A percentile compares a stretch with the other conserved stretches of the same genome.
phyloP scores from a whole-genome alignment of 2,113 vertebrate genomes.

The Pseudopodoces humilis region DNA sequence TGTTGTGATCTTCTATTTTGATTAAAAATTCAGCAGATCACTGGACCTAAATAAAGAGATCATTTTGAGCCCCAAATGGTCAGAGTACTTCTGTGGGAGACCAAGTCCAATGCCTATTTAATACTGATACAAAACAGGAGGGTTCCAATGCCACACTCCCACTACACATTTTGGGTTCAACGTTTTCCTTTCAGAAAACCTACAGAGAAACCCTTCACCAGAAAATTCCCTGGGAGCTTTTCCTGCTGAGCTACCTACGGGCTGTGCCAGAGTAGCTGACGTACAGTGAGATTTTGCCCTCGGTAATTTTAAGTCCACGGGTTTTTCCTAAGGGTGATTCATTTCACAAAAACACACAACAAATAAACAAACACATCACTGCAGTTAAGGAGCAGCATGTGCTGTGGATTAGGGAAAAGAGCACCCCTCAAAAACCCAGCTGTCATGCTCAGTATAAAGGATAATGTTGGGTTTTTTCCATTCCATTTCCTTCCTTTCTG shows the following conservation, averaged over 20 bases:
- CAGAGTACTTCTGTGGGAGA: background rate
- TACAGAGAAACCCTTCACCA: background rate
- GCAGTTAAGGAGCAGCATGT: constrained; percentile 55
- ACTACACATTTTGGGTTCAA: background rate
- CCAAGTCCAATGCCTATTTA: background rate
- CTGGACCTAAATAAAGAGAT: background rate
- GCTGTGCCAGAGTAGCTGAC: constrained; percentile 50
- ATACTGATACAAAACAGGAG: background rate
- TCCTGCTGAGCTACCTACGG: background rate
- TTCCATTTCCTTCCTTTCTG: constrained; percentile 18
- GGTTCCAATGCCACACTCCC: background rate
- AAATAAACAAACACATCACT: constrained; percentile 62
- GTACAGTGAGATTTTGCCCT: constrained; percentile 32
- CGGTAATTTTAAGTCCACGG: constrained; percentile 23
- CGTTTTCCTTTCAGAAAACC: background rate
- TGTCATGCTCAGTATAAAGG: constrained; percentile 16
- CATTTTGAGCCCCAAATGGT: background rate
- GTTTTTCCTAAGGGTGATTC: constrained; percentile 61
- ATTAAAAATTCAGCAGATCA: background rate
- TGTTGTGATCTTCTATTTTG: background rate
- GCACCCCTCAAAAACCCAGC: constrained; percentile 56
- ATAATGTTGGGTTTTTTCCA: constrained; percentile 14
- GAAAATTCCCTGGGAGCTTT: constrained; percentile 41
- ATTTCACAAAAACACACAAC: constrained; percentile 61
- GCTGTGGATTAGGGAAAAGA: constrained; percentile 57